Conservation (phyloP, 1,140 invertebrate genomes). For the Meloidogyne exigua region DNA sequence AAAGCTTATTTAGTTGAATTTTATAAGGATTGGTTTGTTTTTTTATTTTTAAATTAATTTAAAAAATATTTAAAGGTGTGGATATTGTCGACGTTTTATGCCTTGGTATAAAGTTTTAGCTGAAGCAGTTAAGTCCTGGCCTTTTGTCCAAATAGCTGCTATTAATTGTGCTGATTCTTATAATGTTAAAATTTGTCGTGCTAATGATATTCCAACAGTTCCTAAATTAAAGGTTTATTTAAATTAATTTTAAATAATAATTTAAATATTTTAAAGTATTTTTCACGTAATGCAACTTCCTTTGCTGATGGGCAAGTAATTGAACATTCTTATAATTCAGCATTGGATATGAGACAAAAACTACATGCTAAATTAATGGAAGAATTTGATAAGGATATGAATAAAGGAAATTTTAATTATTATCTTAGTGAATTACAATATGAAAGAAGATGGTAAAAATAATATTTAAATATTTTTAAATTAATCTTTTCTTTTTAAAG, state of each 20-base stretch:
- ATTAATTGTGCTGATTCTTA: slow-evolving; percentile 56
- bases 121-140: slow-evolving; percentile 41
- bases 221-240: slow-evolving; percentile 19
- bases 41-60: background rate
- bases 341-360: slow-evolving; percentile 17
- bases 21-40: slow-evolving; percentile 52
- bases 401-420: slow-evolving; percentile 13
- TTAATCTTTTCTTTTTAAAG: background rate
- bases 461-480: slow-evolving; percentile 12
- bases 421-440: slow-evolving; percentile 19
- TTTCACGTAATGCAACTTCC: slow-evolving; percentile 40
- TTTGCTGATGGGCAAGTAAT: slow-evolving; percentile 32
- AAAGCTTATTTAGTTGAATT: slow-evolving; percentile 50
- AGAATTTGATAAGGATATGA: slow-evolving; percentile 14
- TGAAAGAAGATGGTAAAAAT: slow-evolving; percentile 6
- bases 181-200: slow-evolving; percentile 45
- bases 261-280: slow-evolving; percentile 48
- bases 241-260: background rate
- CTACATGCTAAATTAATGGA: slow-evolving; percentile 15
- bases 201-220: slow-evolving; percentile 43
- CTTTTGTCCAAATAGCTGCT: slow-evolving; percentile 45
- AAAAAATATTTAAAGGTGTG: slow-evolving; percentile 29
- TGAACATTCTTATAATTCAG: slow-evolving; percentile 25
- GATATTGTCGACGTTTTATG: slow-evolving; percentile 54
- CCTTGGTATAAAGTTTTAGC: slow-evolving; percentile 51